Percentiles rank a stretch among this genome's conserved stretches.
Evolutionary conservation across 1,140 invertebrate genomes (phyloP).

Genomic region (Trichomalopsis sarcophagae): DNA sequence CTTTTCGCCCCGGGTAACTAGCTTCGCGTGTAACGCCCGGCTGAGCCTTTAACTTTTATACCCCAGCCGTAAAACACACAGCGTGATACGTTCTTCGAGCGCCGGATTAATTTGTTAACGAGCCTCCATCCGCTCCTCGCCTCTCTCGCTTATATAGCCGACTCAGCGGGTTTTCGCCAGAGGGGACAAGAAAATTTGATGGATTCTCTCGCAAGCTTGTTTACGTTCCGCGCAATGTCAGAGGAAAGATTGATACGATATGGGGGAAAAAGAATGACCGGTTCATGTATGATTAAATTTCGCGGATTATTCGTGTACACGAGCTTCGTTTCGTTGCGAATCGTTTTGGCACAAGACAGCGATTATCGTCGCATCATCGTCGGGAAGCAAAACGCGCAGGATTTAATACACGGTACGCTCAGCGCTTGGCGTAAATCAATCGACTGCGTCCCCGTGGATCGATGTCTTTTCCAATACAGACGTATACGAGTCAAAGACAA

Average conservation of each 20-base stretch:
- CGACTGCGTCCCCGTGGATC: too few relatives aligned
- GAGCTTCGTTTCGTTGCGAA: too few relatives aligned
- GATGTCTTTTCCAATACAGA: not conserved
- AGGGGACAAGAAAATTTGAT: not conserved
- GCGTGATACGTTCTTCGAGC: not conserved
- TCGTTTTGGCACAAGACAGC: too few relatives aligned
- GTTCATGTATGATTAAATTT: too few relatives aligned
- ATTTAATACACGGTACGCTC: too few relatives aligned
- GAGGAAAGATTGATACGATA: not conserved
- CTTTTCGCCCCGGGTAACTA: not conserved
- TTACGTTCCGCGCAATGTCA: not conserved
- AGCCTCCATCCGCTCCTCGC: not conserved
- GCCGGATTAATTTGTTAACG: constrained; percentile 13
- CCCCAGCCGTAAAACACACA: not conserved
- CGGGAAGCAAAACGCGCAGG: too few relatives aligned
- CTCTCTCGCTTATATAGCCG: too few relatives aligned
- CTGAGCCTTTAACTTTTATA: not conserved
- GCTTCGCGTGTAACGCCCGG: not conserved
- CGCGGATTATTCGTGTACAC: too few relatives aligned
- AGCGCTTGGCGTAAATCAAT: too few relatives aligned
- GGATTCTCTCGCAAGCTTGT: not conserved
- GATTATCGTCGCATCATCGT: too few relatives aligned
- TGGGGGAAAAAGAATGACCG: not conserved
- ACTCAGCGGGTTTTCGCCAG: not conserved
- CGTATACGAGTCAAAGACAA: too few relatives aligned